Evolutionary conservation across 2,797 vertebrate genomes (phyloP), one percentile per base, ranked within the genome.

Genomic region (Anguilla obscura): DNA sequence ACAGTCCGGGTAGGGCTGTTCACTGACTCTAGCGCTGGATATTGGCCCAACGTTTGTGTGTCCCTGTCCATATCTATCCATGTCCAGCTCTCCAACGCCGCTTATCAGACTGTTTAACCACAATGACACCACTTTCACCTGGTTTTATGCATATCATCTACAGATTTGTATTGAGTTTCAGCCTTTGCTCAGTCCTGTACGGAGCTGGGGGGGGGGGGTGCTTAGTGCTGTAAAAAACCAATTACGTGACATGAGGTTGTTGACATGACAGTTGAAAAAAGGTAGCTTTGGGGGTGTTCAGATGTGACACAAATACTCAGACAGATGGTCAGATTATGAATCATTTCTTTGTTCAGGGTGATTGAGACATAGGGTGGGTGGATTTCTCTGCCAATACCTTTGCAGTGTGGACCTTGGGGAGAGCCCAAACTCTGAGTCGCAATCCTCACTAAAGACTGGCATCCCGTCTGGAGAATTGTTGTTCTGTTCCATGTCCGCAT

Each of bases 401-500:
- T 99, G 97, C n/a, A 99, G 95, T 0, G 97, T 99, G 2, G 98
- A 98, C 40, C 98, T 94, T n/a, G 94, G 88, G 40, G 95, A 88
- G 86, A 90, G 91, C 0, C 80, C 89, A 0, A 88, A 52, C 0
- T 94, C 95, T 0, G 89, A 83, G n/a, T 91, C 94, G 0, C 58
- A 0, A 74, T 76, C 91, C 86, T 10, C 90, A 74, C 95, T 92
- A 0, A 93, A 91, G 83, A 94, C 92, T 0, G 97, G 94, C 0
- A 56, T 84, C 24, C 92, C 91, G 5, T 92, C 84, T 0, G 91
- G 80, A 1, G 93, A 93, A 16, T 95, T 95, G 0, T 96, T 95
- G 33, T 91, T 93, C 71, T 86, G 87, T 24, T 97, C 96, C 8
- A 92, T 84, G 1, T 95, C 95, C 0, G 89, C 87, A 0, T 95